phyloP scores from a whole-genome alignment of 2,113 vertebrate genomes.

The Montifringilla adamsi region DNA sequence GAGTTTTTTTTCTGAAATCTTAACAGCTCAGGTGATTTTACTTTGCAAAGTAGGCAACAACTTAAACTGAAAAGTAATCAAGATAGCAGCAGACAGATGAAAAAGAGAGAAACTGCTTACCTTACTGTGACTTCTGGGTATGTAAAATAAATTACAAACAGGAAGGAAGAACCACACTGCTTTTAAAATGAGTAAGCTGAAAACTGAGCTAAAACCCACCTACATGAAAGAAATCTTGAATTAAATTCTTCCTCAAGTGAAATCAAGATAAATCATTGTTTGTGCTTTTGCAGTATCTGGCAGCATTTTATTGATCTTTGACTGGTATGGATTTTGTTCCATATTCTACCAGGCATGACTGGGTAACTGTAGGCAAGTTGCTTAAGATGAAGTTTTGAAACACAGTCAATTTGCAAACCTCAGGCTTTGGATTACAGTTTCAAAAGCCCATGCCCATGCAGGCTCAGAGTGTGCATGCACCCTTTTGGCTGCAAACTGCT shows the following conservation, averaged over 20 bases:
- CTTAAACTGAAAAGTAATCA: background rate
- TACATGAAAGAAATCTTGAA: background rate
- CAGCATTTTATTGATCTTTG: background rate
- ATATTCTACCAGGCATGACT: background rate
- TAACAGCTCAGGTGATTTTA: background rate
- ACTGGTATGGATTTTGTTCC: background rate
- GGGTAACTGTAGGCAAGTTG: background rate
- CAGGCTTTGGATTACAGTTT: background rate
- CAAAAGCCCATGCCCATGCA: accelerated
- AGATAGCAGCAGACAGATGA: background rate
- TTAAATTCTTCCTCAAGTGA: background rate
- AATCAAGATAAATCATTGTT: background rate
- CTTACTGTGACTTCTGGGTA: background rate
- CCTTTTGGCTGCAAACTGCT: background rate
- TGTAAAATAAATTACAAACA: background rate
- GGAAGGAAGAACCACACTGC: background rate
- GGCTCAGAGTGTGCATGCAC: background rate
- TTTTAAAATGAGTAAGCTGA: background rate
- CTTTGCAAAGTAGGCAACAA: background rate
- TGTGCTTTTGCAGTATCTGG: background rate
- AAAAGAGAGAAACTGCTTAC: background rate
- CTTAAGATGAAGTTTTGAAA: background rate
- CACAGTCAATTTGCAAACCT: background rate
- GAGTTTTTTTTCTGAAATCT: background rate
- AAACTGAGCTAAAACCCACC: background rate